Evolutionary conservation across 2,888 invertebrate species (phyloP).

Genomic region (Megamerina dolium): DNA sequence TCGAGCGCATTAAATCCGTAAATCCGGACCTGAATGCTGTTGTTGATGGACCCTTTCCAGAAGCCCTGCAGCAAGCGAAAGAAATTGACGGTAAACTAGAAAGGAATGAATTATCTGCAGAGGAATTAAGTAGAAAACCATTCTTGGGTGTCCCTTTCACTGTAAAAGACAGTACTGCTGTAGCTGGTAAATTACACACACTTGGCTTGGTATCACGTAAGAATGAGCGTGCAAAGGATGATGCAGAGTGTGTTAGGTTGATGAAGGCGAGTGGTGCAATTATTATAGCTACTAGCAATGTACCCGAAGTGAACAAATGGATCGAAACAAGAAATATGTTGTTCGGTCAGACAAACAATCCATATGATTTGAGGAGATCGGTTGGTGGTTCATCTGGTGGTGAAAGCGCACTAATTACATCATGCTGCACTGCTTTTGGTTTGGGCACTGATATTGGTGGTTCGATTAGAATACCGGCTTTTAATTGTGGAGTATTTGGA

Average conservation of each 20-base stretch:
- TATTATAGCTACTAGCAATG: constrained; percentile 82
- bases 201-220: constrained; percentile 62
- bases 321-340: constrained; percentile 79
- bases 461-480: constrained; percentile 83
- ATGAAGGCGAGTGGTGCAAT: constrained; percentile 79
- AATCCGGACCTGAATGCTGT: constrained; percentile 76
- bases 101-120: constrained; percentile 54
- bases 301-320: constrained; percentile 93
- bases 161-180: constrained; percentile 81
- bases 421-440: constrained; percentile 77
- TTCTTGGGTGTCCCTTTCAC: constrained; percentile 89
- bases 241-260: constrained; percentile 71
- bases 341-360: constrained; percentile 85
- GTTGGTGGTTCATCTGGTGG: constrained; percentile 93
- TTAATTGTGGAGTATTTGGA: constrained; percentile 80
- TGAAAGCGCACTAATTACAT: constrained; percentile 69
- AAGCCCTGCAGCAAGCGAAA: constrained; percentile 71
- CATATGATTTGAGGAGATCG: constrained; percentile 78
- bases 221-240: constrained; percentile 58
- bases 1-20: constrained; percentile 65
- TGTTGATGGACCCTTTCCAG: constrained; percentile 71
- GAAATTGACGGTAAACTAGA: constrained; percentile 64
- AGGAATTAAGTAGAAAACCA: constrained; percentile 64
- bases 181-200: constrained; percentile 65
- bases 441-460: constrained; percentile 95